Percentiles rank a stretch among this genome's conserved stretches.
Evolutionary conservation across 2,797 vertebrate genomes (phyloP).

Genomic region (Avahi laniger): DNA sequence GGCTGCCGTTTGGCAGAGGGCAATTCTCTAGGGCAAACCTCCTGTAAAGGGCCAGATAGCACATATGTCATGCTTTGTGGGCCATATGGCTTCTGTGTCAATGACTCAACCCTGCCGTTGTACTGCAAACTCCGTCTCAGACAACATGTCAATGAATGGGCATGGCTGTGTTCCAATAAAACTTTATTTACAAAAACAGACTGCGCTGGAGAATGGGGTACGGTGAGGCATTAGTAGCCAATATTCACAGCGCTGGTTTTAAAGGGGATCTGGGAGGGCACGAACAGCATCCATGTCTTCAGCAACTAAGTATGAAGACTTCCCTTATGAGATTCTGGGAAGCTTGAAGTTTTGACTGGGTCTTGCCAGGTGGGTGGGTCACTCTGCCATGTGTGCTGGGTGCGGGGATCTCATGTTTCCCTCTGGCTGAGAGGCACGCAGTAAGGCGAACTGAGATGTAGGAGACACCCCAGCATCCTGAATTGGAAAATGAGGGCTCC

Average conservation of each 20-base stretch:
- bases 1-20: not conserved
- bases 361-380: not conserved
- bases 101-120: rapidly evolving
- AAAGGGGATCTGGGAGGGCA: no score
- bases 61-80: not conserved
- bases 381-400: no score
- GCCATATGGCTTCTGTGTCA: not conserved
- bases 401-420: not conserved
- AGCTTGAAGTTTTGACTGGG: not conserved
- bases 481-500: not conserved
- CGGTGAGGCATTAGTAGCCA: not conserved
- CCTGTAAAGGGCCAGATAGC: not conserved
- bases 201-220: not conserved
- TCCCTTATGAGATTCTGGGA: not conserved
- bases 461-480: not conserved
- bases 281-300: not conserved
- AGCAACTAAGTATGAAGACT: no score
- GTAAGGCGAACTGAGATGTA: not conserved
- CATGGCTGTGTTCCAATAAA: not conserved
- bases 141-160: not conserved
- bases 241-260: not conserved
- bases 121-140: not conserved
- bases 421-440: not conserved
- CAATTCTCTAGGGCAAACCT: not conserved
- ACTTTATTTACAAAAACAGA: not conserved